Evolutionary conservation across 2,888 invertebrate species (phyloP).

Genomic region (Plebejus argus): DNA sequence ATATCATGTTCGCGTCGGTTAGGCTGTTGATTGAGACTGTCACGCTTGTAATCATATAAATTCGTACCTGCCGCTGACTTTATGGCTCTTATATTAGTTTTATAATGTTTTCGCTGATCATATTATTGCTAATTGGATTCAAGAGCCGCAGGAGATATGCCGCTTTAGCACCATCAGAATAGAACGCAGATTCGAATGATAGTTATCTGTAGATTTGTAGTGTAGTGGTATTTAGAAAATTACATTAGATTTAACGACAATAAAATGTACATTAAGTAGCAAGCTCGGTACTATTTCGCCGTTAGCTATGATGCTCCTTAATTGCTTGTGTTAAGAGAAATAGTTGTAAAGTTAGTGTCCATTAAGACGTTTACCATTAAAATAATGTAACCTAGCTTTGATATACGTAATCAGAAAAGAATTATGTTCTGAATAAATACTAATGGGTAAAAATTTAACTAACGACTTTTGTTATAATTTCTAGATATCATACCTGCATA

Average conservation of each 20-base stretch:
- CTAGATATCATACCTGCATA: too few species aligned
- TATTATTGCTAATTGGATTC: slow-evolving; percentile 22
- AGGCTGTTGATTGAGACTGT: slow-evolving; percentile 72
- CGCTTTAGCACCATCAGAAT: background rate
- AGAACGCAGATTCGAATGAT: background rate
- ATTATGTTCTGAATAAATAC: too few species aligned
- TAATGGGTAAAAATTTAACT: too few species aligned
- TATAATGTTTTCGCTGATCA: slow-evolving; percentile 5
- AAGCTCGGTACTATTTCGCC: background rate
- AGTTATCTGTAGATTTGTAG: background rate
- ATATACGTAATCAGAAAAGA: background rate
- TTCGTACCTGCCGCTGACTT: slow-evolving; percentile 47
- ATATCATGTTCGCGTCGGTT: slow-evolving; percentile 66
- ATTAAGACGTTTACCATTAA: background rate
- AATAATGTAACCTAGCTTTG: background rate
- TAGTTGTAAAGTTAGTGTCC: slow-evolving; percentile 4
- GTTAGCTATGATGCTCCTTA: background rate
- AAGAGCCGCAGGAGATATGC: background rate
- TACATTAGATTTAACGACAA: slow-evolving; percentile 17
- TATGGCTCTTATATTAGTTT: slow-evolving; percentile 28
- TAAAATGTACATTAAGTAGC: slow-evolving; percentile 2
- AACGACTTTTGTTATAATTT: too few species aligned
- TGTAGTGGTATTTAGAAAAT: slow-evolving; percentile 9
- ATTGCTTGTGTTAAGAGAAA: background rate
- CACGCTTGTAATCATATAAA: slow-evolving; percentile 37